These are phyloP conservation scores for Oxyura jamaicensis DNA, from an alignment of 2,113 vertebrate species.

Conservation along the genomic window DNA sequence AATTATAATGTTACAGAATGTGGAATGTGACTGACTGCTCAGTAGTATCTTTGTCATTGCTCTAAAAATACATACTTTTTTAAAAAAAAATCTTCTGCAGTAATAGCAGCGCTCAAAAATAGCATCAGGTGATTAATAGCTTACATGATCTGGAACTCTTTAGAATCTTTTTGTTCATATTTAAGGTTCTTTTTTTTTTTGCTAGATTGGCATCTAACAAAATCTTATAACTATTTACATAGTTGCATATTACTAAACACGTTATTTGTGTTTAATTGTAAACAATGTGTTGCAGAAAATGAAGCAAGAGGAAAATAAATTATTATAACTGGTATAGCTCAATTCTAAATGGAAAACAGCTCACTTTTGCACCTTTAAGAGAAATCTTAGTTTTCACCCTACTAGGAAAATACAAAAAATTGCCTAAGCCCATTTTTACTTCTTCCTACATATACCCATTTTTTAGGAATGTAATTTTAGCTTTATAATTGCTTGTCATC, in stretches of 20 bases:
- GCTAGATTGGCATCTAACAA: not conserved
- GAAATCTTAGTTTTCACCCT: not conserved
- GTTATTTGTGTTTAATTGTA: not conserved
- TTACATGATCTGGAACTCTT: not conserved
- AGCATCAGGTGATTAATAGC: not conserved
- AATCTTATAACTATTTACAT: not conserved
- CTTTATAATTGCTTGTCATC: not conserved
- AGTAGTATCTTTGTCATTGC: not conserved
- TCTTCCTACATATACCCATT: not conserved
- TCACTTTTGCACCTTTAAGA: not conserved
- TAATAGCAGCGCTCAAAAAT: not conserved
- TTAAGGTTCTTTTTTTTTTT: not conserved
- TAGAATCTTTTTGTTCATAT: not conserved
- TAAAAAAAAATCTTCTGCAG: not conserved
- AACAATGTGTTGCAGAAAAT: not conserved
- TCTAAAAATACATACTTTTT: not conserved
- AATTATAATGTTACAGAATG: not conserved
- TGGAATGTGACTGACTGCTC: not conserved
- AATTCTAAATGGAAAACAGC: not conserved
- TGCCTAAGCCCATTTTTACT: not conserved
- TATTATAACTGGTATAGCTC: not conserved
- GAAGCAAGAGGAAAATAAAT: not conserved
- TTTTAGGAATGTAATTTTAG: not conserved
- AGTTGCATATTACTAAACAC: too few relatives aligned
- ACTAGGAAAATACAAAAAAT: not conserved